Conservation (phyloP, 2,797 vertebrate genomes). For the Anolis apletophallus region DNA sequence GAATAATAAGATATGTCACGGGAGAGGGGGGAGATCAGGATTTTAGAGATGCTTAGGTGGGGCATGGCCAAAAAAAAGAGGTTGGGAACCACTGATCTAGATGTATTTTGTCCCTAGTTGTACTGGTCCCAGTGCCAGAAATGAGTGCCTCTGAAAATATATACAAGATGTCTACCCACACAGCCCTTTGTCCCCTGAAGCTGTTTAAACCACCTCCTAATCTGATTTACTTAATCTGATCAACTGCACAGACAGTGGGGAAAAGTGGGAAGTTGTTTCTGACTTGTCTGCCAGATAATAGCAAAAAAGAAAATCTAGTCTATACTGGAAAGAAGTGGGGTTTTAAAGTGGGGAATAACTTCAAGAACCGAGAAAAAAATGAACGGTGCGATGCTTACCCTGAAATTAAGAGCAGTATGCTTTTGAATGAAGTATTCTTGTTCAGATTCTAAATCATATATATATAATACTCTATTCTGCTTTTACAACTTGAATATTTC, state of each 20-base stretch:
- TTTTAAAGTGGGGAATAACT: not conserved
- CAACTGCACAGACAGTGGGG: conserved; percentile 14
- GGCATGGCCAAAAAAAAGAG: too few relatives aligned
- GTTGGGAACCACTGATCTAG: too few relatives aligned
- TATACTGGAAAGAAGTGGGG: accelerated
- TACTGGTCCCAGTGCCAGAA: accelerated
- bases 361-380: not conserved
- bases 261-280: conserved; percentile 16
- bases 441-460: not conserved
- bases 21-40: too few relatives aligned
- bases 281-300: not conserved
- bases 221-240: conserved; percentile 30
- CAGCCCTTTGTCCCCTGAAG: not conserved
- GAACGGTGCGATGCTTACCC: not conserved
- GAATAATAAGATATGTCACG: too few relatives aligned
- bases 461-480: not conserved
- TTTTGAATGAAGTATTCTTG: not conserved
- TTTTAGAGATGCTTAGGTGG: too few relatives aligned
- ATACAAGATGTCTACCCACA: not conserved
- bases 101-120: not conserved
- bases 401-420: not conserved
- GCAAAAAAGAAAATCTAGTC: accelerated
- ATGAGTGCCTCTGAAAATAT: not conserved
- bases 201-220: conserved; percentile 16
- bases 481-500: not conserved